Conservation (phyloP, 2,888 invertebrate species). For the Latheticus oryzae region DNA sequence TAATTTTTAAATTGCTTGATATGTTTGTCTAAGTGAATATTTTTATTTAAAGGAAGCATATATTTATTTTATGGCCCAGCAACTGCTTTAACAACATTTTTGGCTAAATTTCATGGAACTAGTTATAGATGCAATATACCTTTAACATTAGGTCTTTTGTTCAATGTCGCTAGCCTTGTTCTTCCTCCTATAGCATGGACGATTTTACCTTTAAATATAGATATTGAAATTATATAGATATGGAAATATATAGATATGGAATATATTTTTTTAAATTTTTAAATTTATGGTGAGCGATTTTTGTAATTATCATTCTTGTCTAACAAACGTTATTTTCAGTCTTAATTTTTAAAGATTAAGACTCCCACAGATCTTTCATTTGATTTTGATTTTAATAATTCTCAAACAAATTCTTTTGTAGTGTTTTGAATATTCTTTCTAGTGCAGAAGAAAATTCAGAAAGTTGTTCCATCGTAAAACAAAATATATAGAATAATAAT, state of each 20-base stretch:
- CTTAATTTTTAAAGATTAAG: slow-evolving; percentile 30
- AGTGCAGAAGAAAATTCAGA: slow-evolving; percentile 41
- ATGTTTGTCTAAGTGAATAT: too few species aligned
- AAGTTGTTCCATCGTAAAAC: slow-evolving; percentile 33
- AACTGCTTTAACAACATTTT: slow-evolving; percentile 75
- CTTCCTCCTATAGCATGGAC: slow-evolving; percentile 78
- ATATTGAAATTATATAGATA: too few species aligned
- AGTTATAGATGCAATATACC: slow-evolving; percentile 73
- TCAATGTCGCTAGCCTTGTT: slow-evolving; percentile 71
- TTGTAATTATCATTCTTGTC: too few species aligned
- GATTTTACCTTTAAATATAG: slow-evolving; percentile 73
- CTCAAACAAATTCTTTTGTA: slow-evolving; percentile 24
- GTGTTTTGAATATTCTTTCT: slow-evolving; percentile 64
- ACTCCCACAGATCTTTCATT: slow-evolving; percentile 36
- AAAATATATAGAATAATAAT: background rate
- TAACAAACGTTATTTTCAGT: too few species aligned
- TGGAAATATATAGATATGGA: too few species aligned
- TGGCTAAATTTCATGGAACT: slow-evolving; percentile 77
- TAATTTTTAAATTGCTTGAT: too few species aligned
- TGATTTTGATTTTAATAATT: slow-evolving; percentile 23
- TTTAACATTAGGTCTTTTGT: slow-evolving; percentile 73
- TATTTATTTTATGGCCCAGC: too few species aligned
- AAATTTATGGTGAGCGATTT: too few species aligned
- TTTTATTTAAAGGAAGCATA: too few species aligned
- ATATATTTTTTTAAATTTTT: slow-evolving; percentile 66